Percentiles rank a stretch among this genome's conserved stretches.
Evolutionary conservation across 2,113 vertebrate species (phyloP).

Genomic region (Chaetops frenatus): DNA sequence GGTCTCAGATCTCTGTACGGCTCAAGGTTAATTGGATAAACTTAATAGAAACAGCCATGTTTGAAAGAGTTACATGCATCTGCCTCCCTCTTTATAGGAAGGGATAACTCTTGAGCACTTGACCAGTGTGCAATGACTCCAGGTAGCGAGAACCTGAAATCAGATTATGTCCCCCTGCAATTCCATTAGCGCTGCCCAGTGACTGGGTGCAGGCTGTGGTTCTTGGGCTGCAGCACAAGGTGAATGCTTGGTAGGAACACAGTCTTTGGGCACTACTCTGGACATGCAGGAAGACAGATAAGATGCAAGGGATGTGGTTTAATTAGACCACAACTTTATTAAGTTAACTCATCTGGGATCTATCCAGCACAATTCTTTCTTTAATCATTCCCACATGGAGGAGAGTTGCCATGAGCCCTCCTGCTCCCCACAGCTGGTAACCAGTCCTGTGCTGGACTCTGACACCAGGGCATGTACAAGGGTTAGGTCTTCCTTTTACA

Average conservation of each 20-base stretch:
- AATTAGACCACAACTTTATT: constrained; percentile 50
- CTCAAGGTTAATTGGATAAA: constrained; percentile 38
- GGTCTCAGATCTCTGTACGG: not conserved
- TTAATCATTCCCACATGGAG: constrained; percentile 42
- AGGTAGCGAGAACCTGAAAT: not conserved
- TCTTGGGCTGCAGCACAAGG: not conserved
- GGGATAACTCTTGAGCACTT: not conserved
- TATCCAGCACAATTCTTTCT: constrained; percentile 26
- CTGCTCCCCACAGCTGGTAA: not conserved
- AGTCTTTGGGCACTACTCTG: not conserved
- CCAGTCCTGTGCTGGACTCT: not conserved
- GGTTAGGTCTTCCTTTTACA: not conserved
- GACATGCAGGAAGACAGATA: constrained; percentile 49
- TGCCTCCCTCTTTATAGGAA: not conserved
- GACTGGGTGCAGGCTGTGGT: not conserved
- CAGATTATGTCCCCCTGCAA: not conserved
- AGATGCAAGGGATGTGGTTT: constrained; percentile 55
- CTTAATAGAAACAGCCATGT: not conserved
- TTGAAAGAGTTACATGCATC: not conserved
- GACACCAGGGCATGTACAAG: not conserved
- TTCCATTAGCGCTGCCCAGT: not conserved
- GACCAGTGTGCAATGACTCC: not conserved
- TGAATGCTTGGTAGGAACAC: not conserved
- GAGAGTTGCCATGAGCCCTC: not conserved
- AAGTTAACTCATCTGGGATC: constrained; percentile 57